Conservation (phyloP, 1,140 invertebrate genomes). For the Lethrus apterus region DNA sequence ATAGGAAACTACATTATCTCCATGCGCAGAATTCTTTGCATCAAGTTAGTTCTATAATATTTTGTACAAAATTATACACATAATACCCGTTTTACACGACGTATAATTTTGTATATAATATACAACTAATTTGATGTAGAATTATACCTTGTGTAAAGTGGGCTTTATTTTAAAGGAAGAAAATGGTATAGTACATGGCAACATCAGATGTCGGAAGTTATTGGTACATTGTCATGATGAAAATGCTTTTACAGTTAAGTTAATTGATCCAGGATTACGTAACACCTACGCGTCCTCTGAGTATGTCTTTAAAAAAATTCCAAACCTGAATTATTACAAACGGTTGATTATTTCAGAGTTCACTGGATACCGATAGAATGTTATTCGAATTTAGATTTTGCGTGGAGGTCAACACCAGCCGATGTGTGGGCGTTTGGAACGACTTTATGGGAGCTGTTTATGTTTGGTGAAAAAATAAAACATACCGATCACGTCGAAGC, state of each 20-base stretch:
- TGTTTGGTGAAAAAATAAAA: conserved; percentile 53
- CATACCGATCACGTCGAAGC: conserved; percentile 26
- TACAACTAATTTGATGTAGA: not conserved
- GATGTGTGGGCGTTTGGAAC: conserved; percentile 87
- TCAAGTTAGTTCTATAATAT: too few relatives aligned
- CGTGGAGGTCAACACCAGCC: conserved; percentile 49
- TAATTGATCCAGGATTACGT: conserved; percentile 70
- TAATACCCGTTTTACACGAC: too few relatives aligned
- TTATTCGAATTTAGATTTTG: conserved; percentile 58
- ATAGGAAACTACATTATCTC: too few relatives aligned
- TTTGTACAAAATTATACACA: too few relatives aligned
- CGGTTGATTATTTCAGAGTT: conserved; percentile 54
- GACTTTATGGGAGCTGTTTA: conserved; percentile 86
- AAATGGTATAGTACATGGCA: conserved; percentile 74
- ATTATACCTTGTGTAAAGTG: not conserved
- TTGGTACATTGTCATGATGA: conserved; percentile 61
- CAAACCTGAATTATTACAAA: not conserved
- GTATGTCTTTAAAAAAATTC: conserved; percentile 46
- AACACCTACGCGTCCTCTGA: conserved; percentile 47
- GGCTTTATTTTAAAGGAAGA: conserved; percentile 52
- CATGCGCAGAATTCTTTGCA: too few relatives aligned
- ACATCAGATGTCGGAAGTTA: conserved; percentile 75
- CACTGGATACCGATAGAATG: conserved; percentile 82
- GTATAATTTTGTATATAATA: too few relatives aligned
- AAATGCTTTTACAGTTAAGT: conserved; percentile 65